phyloP scores from a whole-genome alignment of 2,113 vertebrate species.

The Chionis minor region DNA sequence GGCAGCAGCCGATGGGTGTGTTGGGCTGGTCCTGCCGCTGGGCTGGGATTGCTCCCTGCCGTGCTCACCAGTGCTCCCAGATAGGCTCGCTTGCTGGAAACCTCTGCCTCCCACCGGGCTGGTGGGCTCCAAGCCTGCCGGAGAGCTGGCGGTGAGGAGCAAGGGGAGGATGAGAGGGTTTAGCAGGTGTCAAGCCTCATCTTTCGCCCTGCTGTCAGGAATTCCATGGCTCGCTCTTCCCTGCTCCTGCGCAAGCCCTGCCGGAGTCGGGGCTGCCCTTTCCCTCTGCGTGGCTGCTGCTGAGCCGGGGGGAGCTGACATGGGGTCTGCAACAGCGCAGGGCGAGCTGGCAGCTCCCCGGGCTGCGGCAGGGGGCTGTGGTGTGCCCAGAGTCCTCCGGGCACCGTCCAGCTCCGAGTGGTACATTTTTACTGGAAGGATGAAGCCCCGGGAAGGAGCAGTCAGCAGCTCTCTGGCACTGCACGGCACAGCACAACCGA shows the following conservation, averaged over 20 bases:
- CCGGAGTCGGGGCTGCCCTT: neutral
- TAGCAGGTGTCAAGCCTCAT: neutral
- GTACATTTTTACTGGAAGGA: neutral
- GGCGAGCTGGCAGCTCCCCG: rapidly evolving
- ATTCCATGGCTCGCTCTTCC: neutral
- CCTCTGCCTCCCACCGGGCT: neutral
- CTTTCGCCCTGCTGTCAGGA: neutral
- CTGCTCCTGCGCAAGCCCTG: neutral
- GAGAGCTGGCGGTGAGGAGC: neutral
- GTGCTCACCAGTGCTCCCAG: neutral
- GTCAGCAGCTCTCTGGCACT: neutral
- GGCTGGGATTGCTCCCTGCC: neutral
- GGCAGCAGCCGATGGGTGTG: rapidly evolving
- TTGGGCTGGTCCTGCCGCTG: neutral
- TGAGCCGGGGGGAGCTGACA: neutral
- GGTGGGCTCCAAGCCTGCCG: neutral
- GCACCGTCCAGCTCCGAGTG: rapidly evolving
- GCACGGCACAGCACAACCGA: neutral
- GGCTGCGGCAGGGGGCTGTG: neutral
- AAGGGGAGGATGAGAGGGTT: neutral
- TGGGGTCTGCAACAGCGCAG: neutral
- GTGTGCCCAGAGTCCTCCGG: rapidly evolving
- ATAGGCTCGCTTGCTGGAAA: neutral
- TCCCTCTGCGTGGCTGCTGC: rapidly evolving
- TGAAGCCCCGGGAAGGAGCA: neutral